These are phyloP conservation scores for Suillia variegata DNA, from an alignment of 2,888 invertebrate species.

Conservation along the genomic window DNA sequence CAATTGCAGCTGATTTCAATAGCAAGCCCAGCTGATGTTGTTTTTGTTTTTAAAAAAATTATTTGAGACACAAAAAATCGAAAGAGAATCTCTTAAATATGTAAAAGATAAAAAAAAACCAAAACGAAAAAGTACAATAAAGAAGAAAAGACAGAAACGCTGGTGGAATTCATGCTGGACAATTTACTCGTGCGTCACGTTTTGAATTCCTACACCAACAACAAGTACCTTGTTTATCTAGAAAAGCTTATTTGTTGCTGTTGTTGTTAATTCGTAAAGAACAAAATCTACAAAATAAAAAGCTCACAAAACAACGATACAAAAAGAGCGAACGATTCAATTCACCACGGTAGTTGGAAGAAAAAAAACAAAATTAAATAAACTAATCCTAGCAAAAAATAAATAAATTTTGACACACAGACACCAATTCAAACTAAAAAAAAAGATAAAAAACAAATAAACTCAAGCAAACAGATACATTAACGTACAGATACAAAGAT, in stretches of 20 bases:
- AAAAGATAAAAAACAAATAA: constrained; percentile 25
- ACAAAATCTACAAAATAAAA: constrained; percentile 7
- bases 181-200: constrained; percentile 24
- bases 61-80: no score
- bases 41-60: no score
- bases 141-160: no score
- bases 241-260: no score
- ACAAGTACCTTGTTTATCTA: constrained; percentile 8
- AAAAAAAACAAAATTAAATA: no score
- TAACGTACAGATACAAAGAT: constrained; percentile 25
- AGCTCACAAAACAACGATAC: constrained; percentile 17
- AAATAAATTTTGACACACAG: not conserved
- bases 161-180: constrained; percentile 9
- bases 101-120: no score
- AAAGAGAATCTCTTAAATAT: no score
- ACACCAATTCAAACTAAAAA: constrained; percentile 9
- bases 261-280: constrained; percentile 10
- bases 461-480: no score
- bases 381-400: no score
- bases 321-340: no score
- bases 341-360: constrained; percentile 9
- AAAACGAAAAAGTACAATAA: no score
- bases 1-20: not conserved
- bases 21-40: not conserved
- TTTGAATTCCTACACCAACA: constrained; percentile 11